A percentile compares a stretch with the other conserved stretches of the same genome.
Evolutionary conservation across 2,888 invertebrate genomes (phyloP).

Genomic region (Sarcophaga carnaria): DNA sequence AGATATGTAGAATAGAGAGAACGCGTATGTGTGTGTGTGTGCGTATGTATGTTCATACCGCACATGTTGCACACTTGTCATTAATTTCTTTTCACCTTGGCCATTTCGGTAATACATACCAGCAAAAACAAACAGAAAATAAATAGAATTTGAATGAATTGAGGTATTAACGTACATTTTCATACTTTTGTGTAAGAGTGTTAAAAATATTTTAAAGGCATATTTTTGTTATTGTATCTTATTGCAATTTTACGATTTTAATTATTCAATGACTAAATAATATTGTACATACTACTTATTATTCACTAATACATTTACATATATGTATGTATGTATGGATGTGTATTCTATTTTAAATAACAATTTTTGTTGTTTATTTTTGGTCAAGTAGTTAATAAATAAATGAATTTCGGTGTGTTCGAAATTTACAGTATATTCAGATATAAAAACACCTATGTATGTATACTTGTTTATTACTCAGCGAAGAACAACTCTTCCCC

Average conservation of each 20-base stretch:
- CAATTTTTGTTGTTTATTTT: background rate
- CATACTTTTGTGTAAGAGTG: background rate
- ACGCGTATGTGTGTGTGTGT: no score
- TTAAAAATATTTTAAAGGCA: background rate
- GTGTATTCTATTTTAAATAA: background rate
- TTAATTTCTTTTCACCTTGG: slow-evolving; percentile 50
- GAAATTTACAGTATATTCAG: background rate
- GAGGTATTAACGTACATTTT: background rate
- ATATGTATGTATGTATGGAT: background rate
- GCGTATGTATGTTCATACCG: slow-evolving; percentile 22
- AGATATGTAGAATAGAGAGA: background rate
- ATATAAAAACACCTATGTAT: background rate
- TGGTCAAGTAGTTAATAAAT: background rate
- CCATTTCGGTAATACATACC: slow-evolving; percentile 26
- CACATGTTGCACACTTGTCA: slow-evolving; percentile 38
- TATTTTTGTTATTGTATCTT: slow-evolving; percentile 25
- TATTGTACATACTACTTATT: slow-evolving; percentile 35
- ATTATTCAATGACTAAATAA: slow-evolving; percentile 35
- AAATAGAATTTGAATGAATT: background rate
- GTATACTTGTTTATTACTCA: background rate
- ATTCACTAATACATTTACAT: slow-evolving; percentile 1
- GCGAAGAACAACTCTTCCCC: background rate
- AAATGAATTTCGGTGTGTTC: no score
- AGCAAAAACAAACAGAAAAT: background rate
- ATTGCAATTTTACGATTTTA: slow-evolving; percentile 49